Conservation (phyloP, 2,888 invertebrate species). For the Limenitis camilla region DNA sequence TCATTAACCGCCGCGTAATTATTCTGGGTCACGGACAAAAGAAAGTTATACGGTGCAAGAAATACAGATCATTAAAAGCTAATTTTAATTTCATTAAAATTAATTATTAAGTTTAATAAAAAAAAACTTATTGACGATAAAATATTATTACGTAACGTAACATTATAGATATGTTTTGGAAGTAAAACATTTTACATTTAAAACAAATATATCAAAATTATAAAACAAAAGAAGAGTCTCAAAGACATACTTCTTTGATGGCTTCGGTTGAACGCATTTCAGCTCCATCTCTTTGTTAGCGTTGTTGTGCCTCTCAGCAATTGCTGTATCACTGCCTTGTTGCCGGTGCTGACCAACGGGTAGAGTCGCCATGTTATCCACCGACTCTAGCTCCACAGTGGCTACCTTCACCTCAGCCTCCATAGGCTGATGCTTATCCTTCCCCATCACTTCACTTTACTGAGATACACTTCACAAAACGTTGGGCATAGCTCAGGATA, state of each 20-base stretch:
- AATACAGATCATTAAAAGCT: too few relatives aligned
- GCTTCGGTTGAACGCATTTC: slow-evolving; percentile 88
- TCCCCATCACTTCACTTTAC: slow-evolving; percentile 55
- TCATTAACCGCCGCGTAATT: slow-evolving; percentile 10
- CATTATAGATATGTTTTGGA: too few relatives aligned
- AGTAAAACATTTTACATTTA: too few relatives aligned
- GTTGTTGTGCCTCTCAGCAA: slow-evolving; percentile 86
- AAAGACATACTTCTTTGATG: slow-evolving; percentile 84
- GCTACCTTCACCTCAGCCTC: slow-evolving; percentile 91
- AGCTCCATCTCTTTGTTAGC: slow-evolving; percentile 91
- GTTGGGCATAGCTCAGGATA: slow-evolving; percentile 30
- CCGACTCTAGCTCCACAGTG: slow-evolving; percentile 89
- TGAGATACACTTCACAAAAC: slow-evolving; percentile 36
- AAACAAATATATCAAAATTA: too few relatives aligned
- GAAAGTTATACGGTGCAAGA: too few relatives aligned
- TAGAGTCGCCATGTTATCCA: slow-evolving; percentile 92
- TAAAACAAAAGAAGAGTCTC: neutral
- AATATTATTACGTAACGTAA: too few relatives aligned
- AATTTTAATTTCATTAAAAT: too few relatives aligned
- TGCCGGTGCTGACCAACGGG: slow-evolving; percentile 86
- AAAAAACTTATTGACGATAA: too few relatives aligned
- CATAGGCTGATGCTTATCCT: slow-evolving; percentile 65
- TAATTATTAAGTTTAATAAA: too few relatives aligned
- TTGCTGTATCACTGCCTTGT: slow-evolving; percentile 80
- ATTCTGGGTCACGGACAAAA: slow-evolving; percentile 24